Conservation (phyloP, 2,797 vertebrate genomes). For the Petrocephalus sullivani region DNA sequence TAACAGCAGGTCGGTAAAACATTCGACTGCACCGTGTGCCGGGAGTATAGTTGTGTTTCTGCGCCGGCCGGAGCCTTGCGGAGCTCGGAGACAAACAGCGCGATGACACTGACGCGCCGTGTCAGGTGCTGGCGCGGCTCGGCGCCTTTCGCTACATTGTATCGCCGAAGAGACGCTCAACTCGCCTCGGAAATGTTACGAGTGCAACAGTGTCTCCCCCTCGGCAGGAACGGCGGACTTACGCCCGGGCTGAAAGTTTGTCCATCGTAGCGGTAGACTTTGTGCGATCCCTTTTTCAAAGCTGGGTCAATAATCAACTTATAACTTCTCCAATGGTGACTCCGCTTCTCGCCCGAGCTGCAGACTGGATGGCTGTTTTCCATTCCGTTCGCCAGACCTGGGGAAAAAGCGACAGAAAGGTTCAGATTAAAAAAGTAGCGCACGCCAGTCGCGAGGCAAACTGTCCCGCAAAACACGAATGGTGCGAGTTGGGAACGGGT, state of each 20-base stretch:
- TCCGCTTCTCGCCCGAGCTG: constrained; percentile 84
- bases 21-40: neutral
- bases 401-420: constrained; percentile 39
- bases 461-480: neutral
- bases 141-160: neutral
- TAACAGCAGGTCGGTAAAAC: neutral
- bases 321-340: constrained; percentile 99
- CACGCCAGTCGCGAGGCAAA: neutral
- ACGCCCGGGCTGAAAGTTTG: constrained; percentile 91
- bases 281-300: constrained; percentile 92
- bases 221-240: constrained; percentile 55
- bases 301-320: constrained; percentile 99
- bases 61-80: neutral
- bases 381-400: constrained; percentile 97
- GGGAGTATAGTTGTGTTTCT: neutral
- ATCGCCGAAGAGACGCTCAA: constrained; percentile 12
- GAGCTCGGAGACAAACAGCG: neutral
- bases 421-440: neutral
- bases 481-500: constrained; percentile 41
- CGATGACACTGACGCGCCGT: constrained; percentile 47
- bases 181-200: constrained; percentile 10
- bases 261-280: constrained; percentile 97
- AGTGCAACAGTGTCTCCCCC: neutral
- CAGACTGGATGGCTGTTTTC: constrained; percentile 81
- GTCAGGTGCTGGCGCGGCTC: constrained; percentile 45